Conservation (phyloP, 2,888 invertebrate species). For the Agrotis exclamationis region DNA sequence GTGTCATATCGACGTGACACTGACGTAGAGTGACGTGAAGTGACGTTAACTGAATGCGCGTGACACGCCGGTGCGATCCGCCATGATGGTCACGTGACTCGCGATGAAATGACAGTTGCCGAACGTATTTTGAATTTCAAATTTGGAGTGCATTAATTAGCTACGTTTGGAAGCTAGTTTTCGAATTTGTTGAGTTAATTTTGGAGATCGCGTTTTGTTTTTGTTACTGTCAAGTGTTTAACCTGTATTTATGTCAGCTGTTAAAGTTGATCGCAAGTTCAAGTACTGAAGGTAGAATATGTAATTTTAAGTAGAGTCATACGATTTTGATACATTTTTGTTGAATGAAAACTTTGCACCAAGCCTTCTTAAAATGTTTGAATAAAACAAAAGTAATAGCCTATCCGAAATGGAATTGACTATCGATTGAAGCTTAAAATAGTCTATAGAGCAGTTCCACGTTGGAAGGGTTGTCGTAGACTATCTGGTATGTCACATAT, state of each 20-base stretch:
- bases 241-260: conserved; percentile 19
- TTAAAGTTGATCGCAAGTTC: conserved; percentile 5
- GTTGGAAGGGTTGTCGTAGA: neutral
- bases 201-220: conserved; percentile 23
- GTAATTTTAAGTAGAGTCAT: neutral
- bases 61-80: conserved; percentile 64
- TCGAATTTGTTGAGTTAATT: conserved; percentile 32
- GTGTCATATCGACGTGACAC: conserved; percentile 70
- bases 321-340: neutral
- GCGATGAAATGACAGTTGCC: conserved; percentile 66
- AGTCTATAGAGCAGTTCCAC: conserved; percentile 17
- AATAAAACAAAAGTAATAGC: conserved; percentile 20
- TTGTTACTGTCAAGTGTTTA: conserved; percentile 29
- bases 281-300: conserved; percentile 2
- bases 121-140: conserved; percentile 66
- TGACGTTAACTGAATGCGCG: conserved; percentile 66
- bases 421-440: conserved; percentile 60
- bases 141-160: conserved; percentile 59
- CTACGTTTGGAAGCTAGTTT: conserved; percentile 35
- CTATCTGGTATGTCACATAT: too few relatives aligned
- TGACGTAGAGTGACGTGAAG: conserved; percentile 65
- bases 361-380: neutral
- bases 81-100: conserved; percentile 67
- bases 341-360: neutral
- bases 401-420: conserved; percentile 4